Base-by-base conservation (phyloP, 2,888 invertebrate species). In the Diadegma fenestrale region DNA sequence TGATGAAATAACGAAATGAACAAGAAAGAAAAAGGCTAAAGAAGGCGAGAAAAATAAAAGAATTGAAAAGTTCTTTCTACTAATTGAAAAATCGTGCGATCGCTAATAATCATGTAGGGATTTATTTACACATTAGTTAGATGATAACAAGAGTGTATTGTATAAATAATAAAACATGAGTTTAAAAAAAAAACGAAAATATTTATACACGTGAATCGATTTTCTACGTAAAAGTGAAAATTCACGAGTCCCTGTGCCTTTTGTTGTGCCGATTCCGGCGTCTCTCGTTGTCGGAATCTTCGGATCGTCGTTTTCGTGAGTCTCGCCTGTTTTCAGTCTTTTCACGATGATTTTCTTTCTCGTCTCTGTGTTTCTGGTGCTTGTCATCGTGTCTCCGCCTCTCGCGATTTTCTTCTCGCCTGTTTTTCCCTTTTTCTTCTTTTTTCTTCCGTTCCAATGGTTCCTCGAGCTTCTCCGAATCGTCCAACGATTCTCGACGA, bases 351-450 rank as follows among this genome's bases (percentile, higher is more conserved):
- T 87, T 88, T 71, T 83, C 87, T 84, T 87, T 87, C 80, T 61
- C 85, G 54, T 87, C 86, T 33, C 64, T 72, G 48, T 68, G 73
- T 51, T 72, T 82, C 17, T 19, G 8, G 43, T 45, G 73, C 8
- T 84, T 45, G 26, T 78, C 75, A 71, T 58, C 58, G 73, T 75
- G 30, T 10, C 26, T 12, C 2, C 69, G 51, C 51, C 30, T 54
- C 5, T 76, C 81, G 33, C 78, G 77, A 48, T 43, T 58, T 69
- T 80, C 80, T 68, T 69, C 81, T 87, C 69, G 87, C 78, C 69
- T 88, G 76, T 86, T 63, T 78, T 84, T 79, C 80, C 84, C 77
- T 72, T 85, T 94, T 72, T 92, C 90, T 43, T 82, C 72, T 79
- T 86, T 90, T 58, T 87, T 86, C 71, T 64, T 63, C 77, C 64